phyloP scores from a whole-genome alignment of 2,113 vertebrate genomes.

The Origma solitaria region DNA sequence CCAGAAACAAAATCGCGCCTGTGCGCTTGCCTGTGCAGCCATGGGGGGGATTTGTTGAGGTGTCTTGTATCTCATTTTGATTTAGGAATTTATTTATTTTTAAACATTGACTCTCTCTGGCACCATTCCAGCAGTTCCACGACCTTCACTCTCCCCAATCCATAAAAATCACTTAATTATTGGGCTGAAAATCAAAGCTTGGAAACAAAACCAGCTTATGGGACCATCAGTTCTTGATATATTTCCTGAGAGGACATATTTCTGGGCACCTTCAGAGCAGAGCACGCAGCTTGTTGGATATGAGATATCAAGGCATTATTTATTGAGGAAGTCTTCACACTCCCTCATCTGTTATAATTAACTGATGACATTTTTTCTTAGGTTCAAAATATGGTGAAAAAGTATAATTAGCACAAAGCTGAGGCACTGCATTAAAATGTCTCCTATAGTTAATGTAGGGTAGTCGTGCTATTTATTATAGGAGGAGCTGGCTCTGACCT shows the following conservation, averaged over 20 bases:
- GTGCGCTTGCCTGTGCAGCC: not conserved
- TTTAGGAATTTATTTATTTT: slow-evolving; percentile 49
- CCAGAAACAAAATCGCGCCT: not conserved
- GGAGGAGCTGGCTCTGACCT: slow-evolving; percentile 53
- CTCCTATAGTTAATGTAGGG: slow-evolving; percentile 59
- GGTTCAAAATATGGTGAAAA: slow-evolving; percentile 64
- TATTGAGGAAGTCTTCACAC: slow-evolving; percentile 65
- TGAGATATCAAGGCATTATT: slow-evolving; percentile 60
- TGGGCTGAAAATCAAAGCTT: slow-evolving; percentile 53
- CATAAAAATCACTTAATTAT: slow-evolving; percentile 62
- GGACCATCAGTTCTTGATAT: slow-evolving; percentile 49
- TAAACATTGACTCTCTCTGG: slow-evolving; percentile 6
- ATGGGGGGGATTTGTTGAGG: not conserved
- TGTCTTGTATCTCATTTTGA: slow-evolving; percentile 1
- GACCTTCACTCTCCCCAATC: slow-evolving; percentile 43
- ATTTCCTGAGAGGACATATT: slow-evolving; percentile 53
- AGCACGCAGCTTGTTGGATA: slow-evolving; percentile 34
- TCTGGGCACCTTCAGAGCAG: slow-evolving; percentile 48
- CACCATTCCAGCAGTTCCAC: not conserved
- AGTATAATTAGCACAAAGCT: slow-evolving; percentile 61
- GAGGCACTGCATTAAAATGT: slow-evolving; percentile 62
- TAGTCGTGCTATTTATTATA: slow-evolving; percentile 55
- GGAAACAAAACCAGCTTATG: slow-evolving; percentile 54
- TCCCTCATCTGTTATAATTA: slow-evolving; percentile 64
- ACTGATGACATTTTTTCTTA: slow-evolving; percentile 54